Percentiles rank a stretch among this genome's conserved stretches.
These are phyloP conservation scores for Pogonomyrmex barbatus DNA, from an alignment of 1,140 invertebrate genomes.

Conservation along the genomic window DNA sequence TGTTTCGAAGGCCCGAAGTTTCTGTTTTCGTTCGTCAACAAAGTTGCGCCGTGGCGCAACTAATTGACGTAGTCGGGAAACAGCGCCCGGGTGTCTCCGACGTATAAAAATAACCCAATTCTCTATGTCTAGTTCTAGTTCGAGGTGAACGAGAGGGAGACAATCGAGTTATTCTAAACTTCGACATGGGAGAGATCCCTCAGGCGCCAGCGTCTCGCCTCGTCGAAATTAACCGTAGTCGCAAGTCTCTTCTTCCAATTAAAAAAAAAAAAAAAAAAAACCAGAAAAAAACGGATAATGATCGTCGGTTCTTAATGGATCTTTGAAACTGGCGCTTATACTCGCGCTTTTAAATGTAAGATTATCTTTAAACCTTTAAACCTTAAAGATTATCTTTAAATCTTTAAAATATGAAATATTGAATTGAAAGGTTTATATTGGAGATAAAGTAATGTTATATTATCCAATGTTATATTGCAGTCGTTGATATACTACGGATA, in stretches of 20 bases:
- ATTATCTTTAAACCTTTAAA: not conserved
- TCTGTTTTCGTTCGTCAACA: slow-evolving; percentile 20
- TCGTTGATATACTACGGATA: slow-evolving; percentile 8
- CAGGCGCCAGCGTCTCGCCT: slow-evolving; percentile 20
- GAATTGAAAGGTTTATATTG: not conserved
- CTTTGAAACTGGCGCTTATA: not conserved
- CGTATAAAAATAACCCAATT: slow-evolving; percentile 56
- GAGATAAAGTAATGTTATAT: slow-evolving; percentile 16
- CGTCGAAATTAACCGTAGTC: slow-evolving; percentile 32
- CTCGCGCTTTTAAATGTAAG: slow-evolving; percentile 3
- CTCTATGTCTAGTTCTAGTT: slow-evolving; percentile 58
- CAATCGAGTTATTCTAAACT: slow-evolving; percentile 64
- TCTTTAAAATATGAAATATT: not conserved
- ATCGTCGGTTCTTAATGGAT: not conserved
- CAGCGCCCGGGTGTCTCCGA: slow-evolving; percentile 33
- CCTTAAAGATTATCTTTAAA: slow-evolving; percentile 1
- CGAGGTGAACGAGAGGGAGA: slow-evolving; percentile 49
- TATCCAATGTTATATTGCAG: not conserved
- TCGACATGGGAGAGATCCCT: not conserved
- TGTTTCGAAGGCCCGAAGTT: not conserved
- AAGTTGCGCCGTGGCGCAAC: not conserved
- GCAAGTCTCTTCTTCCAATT: not conserved
- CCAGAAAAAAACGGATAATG: not conserved
- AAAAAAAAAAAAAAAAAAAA: not conserved
- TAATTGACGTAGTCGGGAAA: slow-evolving; percentile 38